Base-by-base conservation (phyloP, 2,113 vertebrate genomes). In the Gobiocypris rarus region DNA sequence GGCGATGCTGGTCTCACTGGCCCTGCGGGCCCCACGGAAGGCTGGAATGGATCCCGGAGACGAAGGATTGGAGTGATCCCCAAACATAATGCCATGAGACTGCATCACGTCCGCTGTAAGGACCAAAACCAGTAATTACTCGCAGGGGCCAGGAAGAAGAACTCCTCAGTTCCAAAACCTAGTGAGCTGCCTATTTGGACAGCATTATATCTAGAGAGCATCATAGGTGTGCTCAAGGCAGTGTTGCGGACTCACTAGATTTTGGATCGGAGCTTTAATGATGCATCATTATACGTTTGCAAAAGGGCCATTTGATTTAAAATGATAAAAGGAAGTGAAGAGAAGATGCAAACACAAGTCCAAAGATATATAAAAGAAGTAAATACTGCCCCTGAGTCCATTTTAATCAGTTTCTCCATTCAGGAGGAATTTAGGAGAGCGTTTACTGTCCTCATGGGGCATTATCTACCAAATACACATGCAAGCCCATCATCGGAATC, bases 1-100 rank as follows among this genome's bases (percentile, higher is more conserved):
- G 91, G 97, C 95, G 34, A 98, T 95, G 94, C 98, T 99, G 94
- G 95, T 95, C 92, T 97, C 97, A 31, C 97, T 99, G 85, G 96
- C 95, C 84, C 97, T 93, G 88, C 98, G 79, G 92, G 92, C 77
- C 92, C 94, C 89, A 87, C 96, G 93, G 87, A 95, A 90, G 92
- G 95, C 43, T 86, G 85, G 84, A 81, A 95, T 89, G 88, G 88
- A 95, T 88, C 96, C 95, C 79, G 95, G 61, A 89, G 93, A 93
- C 34, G 94, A 88, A 81, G 96, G 95, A 91, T 79, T 86, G 11
- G 84, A 91, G 24, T 91, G 88, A n/a, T 94, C 93, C 6, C 89
- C 85, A 4, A 89, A 89, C 78, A 94, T 92, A 85, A 92, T 91
- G 89, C 93, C 90, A 90, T 95, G 91, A 0, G 92, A 89, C 61